Base-by-base conservation (phyloP, 2,113 vertebrate genomes). In the Psilopogon haemacephalus region DNA sequence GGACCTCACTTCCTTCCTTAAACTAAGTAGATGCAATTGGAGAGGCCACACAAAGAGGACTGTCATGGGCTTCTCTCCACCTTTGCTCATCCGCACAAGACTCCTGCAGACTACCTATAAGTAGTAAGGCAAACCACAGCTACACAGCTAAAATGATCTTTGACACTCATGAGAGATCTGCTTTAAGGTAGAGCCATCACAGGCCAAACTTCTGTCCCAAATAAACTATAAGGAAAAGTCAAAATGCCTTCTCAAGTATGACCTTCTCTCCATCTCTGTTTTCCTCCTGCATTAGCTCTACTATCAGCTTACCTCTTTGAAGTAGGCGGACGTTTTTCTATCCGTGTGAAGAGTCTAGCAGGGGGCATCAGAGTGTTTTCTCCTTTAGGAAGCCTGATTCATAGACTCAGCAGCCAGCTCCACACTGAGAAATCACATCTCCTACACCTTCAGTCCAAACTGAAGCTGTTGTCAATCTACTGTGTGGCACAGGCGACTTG, bases 1-100 rank as follows among this genome's bases (percentile, higher is more conserved):
- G 0, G 91, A 91, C 93, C 94, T 60, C 89, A 89, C 94, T 94
- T 96, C 95, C 95, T 96, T 94, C 91, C 94, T 94, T 83, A 64
- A 94, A 71, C 82, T 85, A 85, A 91, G 67, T 72, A 44, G 30
- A 60, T 63, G 71, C 81, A 93, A 83, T 92, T 91, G 74, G 79
- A 46, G 1, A 0, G 94, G 89, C 93, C 94, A 93, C 91, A 96
- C 95, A 94, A 90, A 92, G 82, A 91, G 37, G 52, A 86, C 46
- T 72, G 59, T 89, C 94, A 81, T 55, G 50, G 50, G 32, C 76
- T 90, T 63, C 59, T 89, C 76, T 19, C 26, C 2, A 3, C 30
- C 42, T 93, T 85, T 93, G 84, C 77, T 89, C 74, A 32, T 26
- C 78, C 56, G 28, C 0, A 12, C n/a, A 35, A 76, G 26, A 44